Evolutionary conservation across 2,113 vertebrate genomes (phyloP).

Genomic region (Sisor rabdophorus): DNA sequence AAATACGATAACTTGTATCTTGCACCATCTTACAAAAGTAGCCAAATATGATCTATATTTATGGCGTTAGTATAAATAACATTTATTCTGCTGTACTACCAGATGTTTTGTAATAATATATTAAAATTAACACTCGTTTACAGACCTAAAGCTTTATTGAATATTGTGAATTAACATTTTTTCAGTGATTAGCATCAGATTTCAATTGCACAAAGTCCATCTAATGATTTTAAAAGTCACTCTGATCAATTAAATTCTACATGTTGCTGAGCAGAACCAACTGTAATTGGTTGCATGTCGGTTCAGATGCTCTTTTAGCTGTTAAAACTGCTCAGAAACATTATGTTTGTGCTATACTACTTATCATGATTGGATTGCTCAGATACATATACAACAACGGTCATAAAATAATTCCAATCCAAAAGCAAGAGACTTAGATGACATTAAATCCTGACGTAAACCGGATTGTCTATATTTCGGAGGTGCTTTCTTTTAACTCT

Average conservation of each 20-base stretch:
- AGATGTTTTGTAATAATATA: not conserved
- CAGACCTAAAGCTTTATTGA: not conserved
- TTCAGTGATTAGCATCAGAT: not conserved
- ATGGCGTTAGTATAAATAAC: not conserved
- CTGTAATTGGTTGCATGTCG: no score
- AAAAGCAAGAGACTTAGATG: not conserved
- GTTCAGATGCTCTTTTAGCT: no score
- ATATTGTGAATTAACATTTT: constrained; percentile 2
- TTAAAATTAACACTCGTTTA: not conserved
- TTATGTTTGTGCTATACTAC: not conserved
- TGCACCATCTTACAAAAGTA: not conserved
- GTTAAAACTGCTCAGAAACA: not conserved
- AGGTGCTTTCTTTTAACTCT: not conserved
- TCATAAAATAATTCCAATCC: not conserved
- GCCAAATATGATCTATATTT: not conserved
- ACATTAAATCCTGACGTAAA: not conserved
- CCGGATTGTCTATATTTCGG: not conserved
- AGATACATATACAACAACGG: not conserved
- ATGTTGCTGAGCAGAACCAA: no score
- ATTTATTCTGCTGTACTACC: no score
- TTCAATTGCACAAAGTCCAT: not conserved
- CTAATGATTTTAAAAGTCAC: no score
- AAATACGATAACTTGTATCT: not conserved
- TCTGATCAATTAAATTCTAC: no score
- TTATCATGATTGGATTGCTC: not conserved